Evolutionary conservation across 30 jellyfish, hydroid and myxozoan genomes (phyloP), one percentile per base, ranked within the genome.

Genomic region (Turritopsis rubra): DNA sequence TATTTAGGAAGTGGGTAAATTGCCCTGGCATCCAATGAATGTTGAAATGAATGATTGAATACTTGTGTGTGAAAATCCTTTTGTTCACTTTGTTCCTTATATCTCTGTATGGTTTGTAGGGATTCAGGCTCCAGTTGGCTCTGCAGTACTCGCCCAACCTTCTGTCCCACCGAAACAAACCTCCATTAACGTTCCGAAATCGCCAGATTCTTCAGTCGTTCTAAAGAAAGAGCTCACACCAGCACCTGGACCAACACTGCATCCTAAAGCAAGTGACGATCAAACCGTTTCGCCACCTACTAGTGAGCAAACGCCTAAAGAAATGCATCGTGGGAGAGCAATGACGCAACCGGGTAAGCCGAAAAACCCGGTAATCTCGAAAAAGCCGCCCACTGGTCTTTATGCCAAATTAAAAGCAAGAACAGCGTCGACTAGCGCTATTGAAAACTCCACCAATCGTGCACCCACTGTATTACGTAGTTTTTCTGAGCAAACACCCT

Each of bases 371-470:
- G 19, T 41, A 9, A 22, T 29, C 28, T 41, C 70, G 71, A 77
- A 29, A 28, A 77, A 26, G 29, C 85, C 85, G 1, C 85, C 85
- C 7, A 77, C 71, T 29, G 85, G 85, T 28, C 53, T 77, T 22
- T 77, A 77, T 21, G 66, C 85, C 28, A 24, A 29, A 60, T 24
- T 77, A 66, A 77, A 77, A 77, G 71, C 74, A 16, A 77, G 54
- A 52, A n/a, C 85, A 1, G 72, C 72, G 21, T 53, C 73, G 0
- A 77, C 28, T 52, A 29, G 73, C 29, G 72, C 30, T 76, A 5
- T 30, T 74, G 54, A 28, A 22, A 75, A 7, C 9, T 75, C 83
- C 25, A 17, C 68, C 65, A 17, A 1, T 9, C 68, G 31, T 16
- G 9, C 28, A 9, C 5, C 28, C 31, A 68, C 28, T 68, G 28